These are phyloP conservation scores for Schizotus pectinicornis DNA, from an alignment of 2,888 invertebrate genomes.

Conservation along the genomic window DNA sequence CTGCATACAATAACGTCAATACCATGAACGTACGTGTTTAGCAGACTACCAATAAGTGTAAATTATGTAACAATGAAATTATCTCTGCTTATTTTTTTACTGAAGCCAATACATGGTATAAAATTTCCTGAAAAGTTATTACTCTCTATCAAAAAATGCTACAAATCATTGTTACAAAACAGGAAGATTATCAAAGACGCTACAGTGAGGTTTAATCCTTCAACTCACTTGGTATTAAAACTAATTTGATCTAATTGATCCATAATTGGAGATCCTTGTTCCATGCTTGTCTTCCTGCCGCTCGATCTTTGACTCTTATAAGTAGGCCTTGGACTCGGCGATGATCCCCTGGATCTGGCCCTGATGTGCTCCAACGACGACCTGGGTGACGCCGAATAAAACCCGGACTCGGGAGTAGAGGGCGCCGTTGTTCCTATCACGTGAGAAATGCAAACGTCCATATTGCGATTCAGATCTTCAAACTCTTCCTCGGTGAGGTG, in stretches of 20 bases:
- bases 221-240: conserved; percentile 34
- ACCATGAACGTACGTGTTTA: too few species aligned
- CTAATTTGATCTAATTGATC: conserved; percentile 40
- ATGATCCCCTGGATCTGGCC: conserved; percentile 52
- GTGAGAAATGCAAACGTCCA: conserved; percentile 88
- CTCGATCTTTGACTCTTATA: conserved; percentile 54
- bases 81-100: too few species aligned
- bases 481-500: conserved; percentile 80
- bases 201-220: neutral
- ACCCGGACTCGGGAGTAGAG: conserved; percentile 55
- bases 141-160: neutral
- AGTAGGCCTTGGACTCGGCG: conserved; percentile 54
- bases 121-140: neutral
- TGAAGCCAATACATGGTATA: too few species aligned
- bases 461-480: conserved; percentile 76
- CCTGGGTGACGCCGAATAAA: conserved; percentile 50
- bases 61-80: neutral
- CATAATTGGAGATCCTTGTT: conserved; percentile 45
- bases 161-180: too few species aligned
- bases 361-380: conserved; percentile 49
- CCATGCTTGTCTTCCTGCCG: conserved; percentile 52
- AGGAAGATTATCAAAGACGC: too few species aligned
- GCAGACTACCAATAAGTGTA: neutral
- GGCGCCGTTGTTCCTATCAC: conserved; percentile 70
- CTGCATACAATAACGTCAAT: neutral